Conservation (phyloP, 2,113 vertebrate species). For the Sturnus vulgaris region DNA sequence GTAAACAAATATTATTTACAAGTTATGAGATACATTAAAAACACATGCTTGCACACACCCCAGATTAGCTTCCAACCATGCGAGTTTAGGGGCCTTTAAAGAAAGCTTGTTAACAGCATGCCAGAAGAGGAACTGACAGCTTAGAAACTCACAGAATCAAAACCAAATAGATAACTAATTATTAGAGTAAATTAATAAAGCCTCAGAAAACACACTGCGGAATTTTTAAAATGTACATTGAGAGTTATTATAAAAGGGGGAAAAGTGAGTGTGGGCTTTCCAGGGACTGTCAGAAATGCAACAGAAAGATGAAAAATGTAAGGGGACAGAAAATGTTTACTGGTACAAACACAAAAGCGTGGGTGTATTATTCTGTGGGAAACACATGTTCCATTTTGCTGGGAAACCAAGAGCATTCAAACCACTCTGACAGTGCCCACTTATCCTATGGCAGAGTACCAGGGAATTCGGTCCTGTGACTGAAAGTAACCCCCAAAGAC, state of each 20-base stretch:
- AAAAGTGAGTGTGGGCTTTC: not conserved
- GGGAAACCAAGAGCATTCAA: constrained; percentile 9
- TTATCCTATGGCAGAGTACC: not conserved
- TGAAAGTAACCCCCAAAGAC: not conserved
- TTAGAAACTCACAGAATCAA: not conserved
- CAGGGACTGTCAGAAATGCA: not conserved
- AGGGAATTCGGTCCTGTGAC: not conserved
- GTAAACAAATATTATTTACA: not conserved
- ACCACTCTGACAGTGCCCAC: not conserved
- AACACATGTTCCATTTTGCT: constrained; percentile 14
- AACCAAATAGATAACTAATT: not conserved
- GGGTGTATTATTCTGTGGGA: constrained; percentile 11
- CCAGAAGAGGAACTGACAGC: not conserved
- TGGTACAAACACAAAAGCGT: not conserved
- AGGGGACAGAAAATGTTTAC: constrained; percentile 4
- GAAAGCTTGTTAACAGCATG: not conserved
- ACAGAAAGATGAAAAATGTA: not conserved
- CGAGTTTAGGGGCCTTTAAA: not conserved
- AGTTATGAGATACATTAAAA: not conserved
- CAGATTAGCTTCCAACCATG: not conserved
- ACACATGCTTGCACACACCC: rapidly evolving
- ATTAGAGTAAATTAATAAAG: not conserved
- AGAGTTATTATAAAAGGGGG: not conserved
- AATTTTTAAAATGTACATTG: not conserved
- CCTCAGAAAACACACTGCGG: not conserved